Evolutionary conservation across 2,113 vertebrate genomes (phyloP), one percentile per base, ranked within the genome.

Genomic region (Brienomyrus brachyistius): DNA sequence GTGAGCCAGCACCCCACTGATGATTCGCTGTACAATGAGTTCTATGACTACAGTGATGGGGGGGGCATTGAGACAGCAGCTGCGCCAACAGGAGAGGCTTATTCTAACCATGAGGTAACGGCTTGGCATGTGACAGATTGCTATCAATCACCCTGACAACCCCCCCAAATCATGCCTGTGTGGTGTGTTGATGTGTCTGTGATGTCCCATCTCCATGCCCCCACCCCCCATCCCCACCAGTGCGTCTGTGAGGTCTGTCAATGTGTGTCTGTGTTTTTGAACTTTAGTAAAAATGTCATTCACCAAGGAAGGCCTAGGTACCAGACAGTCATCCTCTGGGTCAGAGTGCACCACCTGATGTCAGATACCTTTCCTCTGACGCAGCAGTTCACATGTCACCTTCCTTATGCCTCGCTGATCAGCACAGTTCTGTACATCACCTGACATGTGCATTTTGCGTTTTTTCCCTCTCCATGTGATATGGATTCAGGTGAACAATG

Each of bases 21-120:
- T 94, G 97, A 97, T 94, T 94, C 97, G 96, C 94, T 98, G 94
- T 98, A 98, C 62, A 96, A 97, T 97, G 97, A 97, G 88, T 94
- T 93, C 94, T 98, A 99, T 98, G 98, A 99, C 92, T 98, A 99
- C 97, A 96, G 97, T 95, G 98, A 98, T 91, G 96, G 96, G 95
- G 95, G 96, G 89, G 96, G 96, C 95, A 96, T 94, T 93, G 95
- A 97, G 90, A 95, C 95, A 95, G 97, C 97, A 88, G 95, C 90
- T 93, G 88, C 95, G 95, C 94, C 97, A 54, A 96, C 96, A 0
- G 96, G 97, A 92, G 97, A 97, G 93, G 93, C 94, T 92, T 93
- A 97, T 96, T 95, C 96, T 89, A 97, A 97, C 92, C 96, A 97
- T 51, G 97, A 99, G 98, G 98, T 99, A 99, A 98, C 95, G 90